A percentile compares a stretch with the other conserved stretches of the same genome.
Conservation (phyloP, 2,888 invertebrate genomes). For the Drosophila falleni region DNA sequence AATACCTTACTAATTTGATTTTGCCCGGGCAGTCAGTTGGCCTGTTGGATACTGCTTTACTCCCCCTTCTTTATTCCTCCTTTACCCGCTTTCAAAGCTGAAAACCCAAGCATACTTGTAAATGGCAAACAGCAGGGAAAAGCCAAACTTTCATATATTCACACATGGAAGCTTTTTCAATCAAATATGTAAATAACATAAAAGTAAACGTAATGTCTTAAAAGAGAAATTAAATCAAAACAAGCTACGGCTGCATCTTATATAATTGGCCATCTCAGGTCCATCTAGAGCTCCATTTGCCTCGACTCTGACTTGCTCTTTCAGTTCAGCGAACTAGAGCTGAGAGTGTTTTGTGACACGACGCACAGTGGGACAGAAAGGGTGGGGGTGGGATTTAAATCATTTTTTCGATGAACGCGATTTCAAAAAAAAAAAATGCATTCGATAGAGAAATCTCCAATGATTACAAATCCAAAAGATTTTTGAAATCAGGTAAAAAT, state of each 20-base stretch:
- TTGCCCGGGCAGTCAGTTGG: slow-evolving; percentile 26
- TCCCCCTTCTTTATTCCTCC: neutral
- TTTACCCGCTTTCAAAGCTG: neutral
- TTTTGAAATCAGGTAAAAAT: too few relatives aligned
- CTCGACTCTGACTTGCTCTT: neutral
- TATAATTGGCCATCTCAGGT: slow-evolving; percentile 61
- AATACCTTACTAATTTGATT: slow-evolving; percentile 71
- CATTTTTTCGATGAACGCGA: too few relatives aligned
- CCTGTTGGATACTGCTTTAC: neutral
- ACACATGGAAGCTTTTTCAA: slow-evolving; percentile 55
- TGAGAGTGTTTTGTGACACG: slow-evolving; percentile 7
- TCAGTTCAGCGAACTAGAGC: slow-evolving; percentile 5
- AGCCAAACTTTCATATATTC: slow-evolving; percentile 14
- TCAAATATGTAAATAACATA: slow-evolving; percentile 75
- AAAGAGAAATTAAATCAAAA: slow-evolving; percentile 78
- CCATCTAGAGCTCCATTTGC: slow-evolving; percentile 19
- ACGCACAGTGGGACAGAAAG: too few relatives aligned
- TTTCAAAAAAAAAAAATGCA: too few relatives aligned
- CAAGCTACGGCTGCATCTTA: slow-evolving; percentile 62
- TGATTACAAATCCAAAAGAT: too few relatives aligned
- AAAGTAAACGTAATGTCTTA: slow-evolving; percentile 46
- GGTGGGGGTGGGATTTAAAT: too few relatives aligned
- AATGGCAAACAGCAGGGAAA: slow-evolving; percentile 21
- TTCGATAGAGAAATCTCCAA: too few relatives aligned
- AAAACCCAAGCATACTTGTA: slow-evolving; percentile 11